Evolutionary conservation across 1,140 invertebrate genomes (phyloP).

Genomic region (Myzus persicae): DNA sequence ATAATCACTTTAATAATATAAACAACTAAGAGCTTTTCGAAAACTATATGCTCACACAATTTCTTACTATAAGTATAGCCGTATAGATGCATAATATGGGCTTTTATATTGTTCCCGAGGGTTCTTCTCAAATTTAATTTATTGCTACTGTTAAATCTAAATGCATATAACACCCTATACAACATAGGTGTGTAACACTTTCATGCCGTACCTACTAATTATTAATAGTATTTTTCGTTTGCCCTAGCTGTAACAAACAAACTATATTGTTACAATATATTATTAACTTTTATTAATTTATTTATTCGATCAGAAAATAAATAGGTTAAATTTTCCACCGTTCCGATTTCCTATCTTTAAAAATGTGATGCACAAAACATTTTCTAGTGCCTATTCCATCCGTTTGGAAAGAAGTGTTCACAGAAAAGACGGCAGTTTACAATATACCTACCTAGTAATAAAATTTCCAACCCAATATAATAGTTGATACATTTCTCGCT

Average conservation of each 20-base stretch:
- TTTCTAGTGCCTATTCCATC: background rate
- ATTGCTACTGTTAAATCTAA: background rate
- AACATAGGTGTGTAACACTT: no score
- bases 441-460: background rate
- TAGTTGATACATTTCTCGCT: background rate
- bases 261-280: no score
- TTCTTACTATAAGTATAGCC: background rate
- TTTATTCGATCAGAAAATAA: background rate
- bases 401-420: background rate
- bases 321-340: background rate
- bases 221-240: background rate
- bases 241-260: background rate
- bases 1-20: background rate
- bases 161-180: no score
- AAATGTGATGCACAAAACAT: background rate
- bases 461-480: background rate
- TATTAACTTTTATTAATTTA: background rate
- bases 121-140: background rate
- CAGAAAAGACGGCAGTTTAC: background rate
- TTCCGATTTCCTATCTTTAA: background rate
- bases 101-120: background rate
- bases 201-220: background rate
- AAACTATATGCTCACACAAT: background rate
- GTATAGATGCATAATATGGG: background rate
- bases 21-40: slow-evolving; percentile 16